Evolutionary conservation across 2,797 vertebrate species (phyloP).

Genomic region (Anomalospiza imberbis): DNA sequence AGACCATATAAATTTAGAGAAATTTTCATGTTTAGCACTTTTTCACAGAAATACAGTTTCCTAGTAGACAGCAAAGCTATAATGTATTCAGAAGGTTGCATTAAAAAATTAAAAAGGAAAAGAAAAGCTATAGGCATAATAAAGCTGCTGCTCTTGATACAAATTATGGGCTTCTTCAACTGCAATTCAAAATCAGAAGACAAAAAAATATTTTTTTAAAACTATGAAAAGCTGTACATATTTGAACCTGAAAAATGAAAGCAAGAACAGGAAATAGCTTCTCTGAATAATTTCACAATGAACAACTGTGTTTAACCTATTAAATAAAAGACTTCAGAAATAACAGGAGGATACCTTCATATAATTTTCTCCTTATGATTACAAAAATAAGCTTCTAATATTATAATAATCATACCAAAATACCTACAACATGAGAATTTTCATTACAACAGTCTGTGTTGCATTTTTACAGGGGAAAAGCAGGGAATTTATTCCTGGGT

Average conservation of each 20-base stretch:
- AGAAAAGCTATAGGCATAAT: not conserved
- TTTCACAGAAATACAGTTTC: not conserved
- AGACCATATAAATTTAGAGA: not conserved
- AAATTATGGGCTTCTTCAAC: not conserved
- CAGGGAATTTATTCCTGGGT: not conserved
- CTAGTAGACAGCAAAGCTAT: not conserved
- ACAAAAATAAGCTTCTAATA: not conserved
- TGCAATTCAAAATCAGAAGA: not conserved
- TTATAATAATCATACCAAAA: not conserved
- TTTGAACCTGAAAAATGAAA: not conserved
- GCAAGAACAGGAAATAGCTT: not conserved
- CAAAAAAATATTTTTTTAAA: not conserved
- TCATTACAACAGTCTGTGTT: not conserved
- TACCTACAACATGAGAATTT: not conserved
- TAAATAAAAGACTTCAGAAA: conserved; percentile 12
- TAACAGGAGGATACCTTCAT: not conserved
- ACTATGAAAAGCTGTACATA: not conserved
- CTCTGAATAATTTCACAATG: conserved; percentile 11
- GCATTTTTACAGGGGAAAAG: not conserved
- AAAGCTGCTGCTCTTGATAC: not conserved
- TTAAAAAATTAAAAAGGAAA: not conserved
- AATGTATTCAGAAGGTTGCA: not conserved
- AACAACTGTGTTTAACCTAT: not conserved
- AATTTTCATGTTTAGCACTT: not conserved
- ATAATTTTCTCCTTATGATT: not conserved